These are phyloP conservation scores for Euura lappo DNA, from an alignment of 1,140 invertebrate species.

Conservation along the genomic window DNA sequence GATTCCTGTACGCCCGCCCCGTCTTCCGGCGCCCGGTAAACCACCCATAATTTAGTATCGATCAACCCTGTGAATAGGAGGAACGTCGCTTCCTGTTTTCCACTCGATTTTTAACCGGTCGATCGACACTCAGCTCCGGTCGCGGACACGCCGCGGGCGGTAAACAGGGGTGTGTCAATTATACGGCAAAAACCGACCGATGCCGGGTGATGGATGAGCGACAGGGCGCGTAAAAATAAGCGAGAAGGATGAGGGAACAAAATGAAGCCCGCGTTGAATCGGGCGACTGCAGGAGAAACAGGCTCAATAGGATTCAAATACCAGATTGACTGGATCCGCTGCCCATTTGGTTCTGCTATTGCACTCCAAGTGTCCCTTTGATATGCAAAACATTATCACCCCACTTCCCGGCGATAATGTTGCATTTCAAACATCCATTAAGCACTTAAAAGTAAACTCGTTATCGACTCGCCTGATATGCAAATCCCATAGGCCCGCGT, in stretches of 20 bases:
- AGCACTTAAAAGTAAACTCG: constrained; percentile 51
- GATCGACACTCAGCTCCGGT: background rate
- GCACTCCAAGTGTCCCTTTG: constrained; percentile 37
- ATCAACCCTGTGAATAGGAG: background rate
- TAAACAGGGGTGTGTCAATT: background rate
- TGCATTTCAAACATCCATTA: constrained; percentile 52
- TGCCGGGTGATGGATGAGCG: background rate
- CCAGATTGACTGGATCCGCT: constrained; percentile 22
- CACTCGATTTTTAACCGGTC: background rate
- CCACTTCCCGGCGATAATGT: constrained; percentile 41
- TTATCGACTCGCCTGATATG: constrained; percentile 44
- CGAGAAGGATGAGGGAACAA: background rate
- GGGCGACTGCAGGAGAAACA: background rate
- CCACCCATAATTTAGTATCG: background rate
- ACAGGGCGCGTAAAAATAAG: too few relatives aligned
- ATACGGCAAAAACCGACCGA: background rate
- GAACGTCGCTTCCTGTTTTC: background rate
- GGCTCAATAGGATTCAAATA: constrained; percentile 25
- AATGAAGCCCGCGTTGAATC: background rate
- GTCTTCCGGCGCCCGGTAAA: background rate
- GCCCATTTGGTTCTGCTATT: constrained; percentile 17
- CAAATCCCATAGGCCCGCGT: constrained; percentile 26
- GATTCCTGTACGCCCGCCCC: background rate
- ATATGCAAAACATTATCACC: constrained; percentile 45
- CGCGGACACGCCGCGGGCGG: background rate